Base-by-base conservation (phyloP, 2,113 vertebrate species). In the Sisor rabdophorus region DNA sequence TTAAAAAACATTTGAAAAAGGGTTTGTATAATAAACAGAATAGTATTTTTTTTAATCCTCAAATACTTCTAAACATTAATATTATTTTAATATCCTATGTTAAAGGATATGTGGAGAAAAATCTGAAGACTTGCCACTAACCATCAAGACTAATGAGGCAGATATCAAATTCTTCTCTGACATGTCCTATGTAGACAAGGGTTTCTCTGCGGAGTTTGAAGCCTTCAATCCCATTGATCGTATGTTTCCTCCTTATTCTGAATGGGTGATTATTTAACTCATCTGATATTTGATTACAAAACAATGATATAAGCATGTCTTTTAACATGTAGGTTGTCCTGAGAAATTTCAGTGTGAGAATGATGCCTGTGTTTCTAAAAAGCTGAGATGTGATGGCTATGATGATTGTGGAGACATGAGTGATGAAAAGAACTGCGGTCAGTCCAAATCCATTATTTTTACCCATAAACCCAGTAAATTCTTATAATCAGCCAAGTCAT, bases 381-480 rank as follows among this genome's bases (percentile, higher is more conserved):
- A 74, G 1, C 89, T 93, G 87, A 84, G 84, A 52, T 98, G 96
- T 0, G 95, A 98, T 0, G 95, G 96, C 11, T 95, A 92, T 91
- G 73, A 92, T 1, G 95, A 98, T 88, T 98, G 97, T 0, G 87
- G 91, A 0, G 95, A 98, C 1, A 56, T 76, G 89, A 96, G 91
- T 0, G 96, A 98, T 0, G 96, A 98, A 83, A 73, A 74, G 0
- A 0, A 79, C 59, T 98, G 97, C 85, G n/a, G 97, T 98, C 79
- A 91, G 95, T 89, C 65, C 6, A 54, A 15, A 32, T 52, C 24
- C 16, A 40, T n/a, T 6, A 50, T 24, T 55, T 50, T 6, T 13
- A 71, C 44, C 17, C 20, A 0, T 48, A 20, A 16, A 26, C 2
- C 13, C 64, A 24, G 9, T 2, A n/a, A 48, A 48, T 48, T 6